These are phyloP conservation scores for Tragelaphus strepsiceros DNA, from an alignment of 2,113 vertebrate species.

Conservation along the genomic window DNA sequence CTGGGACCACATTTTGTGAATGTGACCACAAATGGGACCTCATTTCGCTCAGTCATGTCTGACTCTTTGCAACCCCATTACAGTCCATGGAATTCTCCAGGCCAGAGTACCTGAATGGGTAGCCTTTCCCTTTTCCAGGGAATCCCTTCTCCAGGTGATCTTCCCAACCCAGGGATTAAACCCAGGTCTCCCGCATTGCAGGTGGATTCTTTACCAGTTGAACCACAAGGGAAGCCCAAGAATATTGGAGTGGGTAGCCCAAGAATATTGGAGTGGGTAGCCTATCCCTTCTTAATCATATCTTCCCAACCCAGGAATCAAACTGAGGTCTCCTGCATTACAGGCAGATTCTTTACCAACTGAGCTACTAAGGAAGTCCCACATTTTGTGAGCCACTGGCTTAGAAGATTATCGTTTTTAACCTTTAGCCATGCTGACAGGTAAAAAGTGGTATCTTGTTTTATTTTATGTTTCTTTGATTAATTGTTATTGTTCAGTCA, in stretches of 20 bases:
- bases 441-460: background rate
- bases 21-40: too few species aligned
- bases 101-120: background rate
- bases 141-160: background rate
- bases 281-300: background rate
- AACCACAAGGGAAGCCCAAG: background rate
- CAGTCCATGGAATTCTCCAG: background rate
- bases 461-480: background rate
- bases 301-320: background rate
- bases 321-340: background rate
- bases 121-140: background rate
- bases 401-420: background rate
- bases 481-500: background rate
- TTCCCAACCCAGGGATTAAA: background rate
- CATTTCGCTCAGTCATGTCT: background rate
- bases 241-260: background rate
- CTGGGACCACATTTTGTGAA: background rate
- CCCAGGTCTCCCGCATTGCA: background rate
- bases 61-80: background rate
- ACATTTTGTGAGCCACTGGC: background rate
- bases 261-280: background rate
- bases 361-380: background rate
- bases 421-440: background rate
- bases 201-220: background rate
- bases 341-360: background rate